These are phyloP conservation scores for Cephalotes varians DNA, from an alignment of 2,888 invertebrate genomes.

Conservation along the genomic window DNA sequence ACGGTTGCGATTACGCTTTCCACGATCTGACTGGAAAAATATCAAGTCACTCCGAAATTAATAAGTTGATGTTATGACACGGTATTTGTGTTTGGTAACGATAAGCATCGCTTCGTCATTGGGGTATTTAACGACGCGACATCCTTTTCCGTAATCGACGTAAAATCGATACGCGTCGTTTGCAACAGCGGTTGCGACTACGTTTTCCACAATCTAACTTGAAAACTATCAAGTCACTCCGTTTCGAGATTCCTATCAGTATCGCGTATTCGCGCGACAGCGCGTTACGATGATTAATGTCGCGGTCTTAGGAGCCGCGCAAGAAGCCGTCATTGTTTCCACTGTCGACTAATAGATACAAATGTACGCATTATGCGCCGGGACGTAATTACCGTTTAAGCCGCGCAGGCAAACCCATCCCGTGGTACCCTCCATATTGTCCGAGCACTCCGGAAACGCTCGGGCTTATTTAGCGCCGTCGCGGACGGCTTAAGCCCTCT, in stretches of 20 bases:
- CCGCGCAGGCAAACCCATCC: constrained; percentile 14
- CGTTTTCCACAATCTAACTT: neutral
- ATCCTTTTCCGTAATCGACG: neutral
- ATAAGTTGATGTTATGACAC: neutral
- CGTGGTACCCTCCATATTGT: constrained; percentile 33
- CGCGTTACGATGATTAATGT: constrained; percentile 75
- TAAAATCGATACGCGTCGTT: constrained; percentile 1
- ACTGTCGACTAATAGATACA: constrained; percentile 78
- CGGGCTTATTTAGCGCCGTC: constrained; percentile 44
- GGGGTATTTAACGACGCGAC: neutral
- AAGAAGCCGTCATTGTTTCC: constrained; percentile 72
- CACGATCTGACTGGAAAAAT: neutral
- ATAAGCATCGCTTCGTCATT: neutral
- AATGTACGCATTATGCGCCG: constrained; percentile 70
- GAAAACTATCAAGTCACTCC: constrained; percentile 12
- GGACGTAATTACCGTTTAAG: constrained; percentile 74
- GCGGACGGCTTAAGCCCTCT: constrained; percentile 17
- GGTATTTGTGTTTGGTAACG: neutral
- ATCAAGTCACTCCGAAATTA: constrained; percentile 1
- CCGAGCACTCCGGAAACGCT: constrained; percentile 49
- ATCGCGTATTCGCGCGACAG: constrained; percentile 34
- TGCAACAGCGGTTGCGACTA: neutral
- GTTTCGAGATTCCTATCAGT: constrained; percentile 37
- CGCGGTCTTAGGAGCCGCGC: constrained; percentile 66
- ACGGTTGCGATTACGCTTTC: neutral